Conservation (phyloP, 1,140 invertebrate genomes). For the Chlorops oryzae region DNA sequence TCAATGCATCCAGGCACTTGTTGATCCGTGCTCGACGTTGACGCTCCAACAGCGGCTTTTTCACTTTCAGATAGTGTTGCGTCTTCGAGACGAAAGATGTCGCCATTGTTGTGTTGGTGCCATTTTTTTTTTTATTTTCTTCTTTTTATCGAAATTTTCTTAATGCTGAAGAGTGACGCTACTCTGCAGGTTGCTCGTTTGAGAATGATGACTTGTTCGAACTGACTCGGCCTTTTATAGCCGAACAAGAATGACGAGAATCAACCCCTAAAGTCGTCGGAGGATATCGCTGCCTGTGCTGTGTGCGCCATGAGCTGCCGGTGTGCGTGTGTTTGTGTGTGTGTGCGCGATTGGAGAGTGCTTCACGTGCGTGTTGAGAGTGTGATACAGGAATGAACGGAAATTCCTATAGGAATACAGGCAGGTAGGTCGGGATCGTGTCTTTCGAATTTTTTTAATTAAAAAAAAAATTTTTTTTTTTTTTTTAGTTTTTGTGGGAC, state of each 20-base stretch:
- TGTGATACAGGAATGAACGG: slow-evolving; percentile 4
- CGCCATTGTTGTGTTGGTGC: slow-evolving; percentile 23
- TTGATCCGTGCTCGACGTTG: slow-evolving; percentile 91
- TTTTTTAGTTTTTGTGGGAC: no score
- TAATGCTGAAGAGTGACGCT: slow-evolving; percentile 12
- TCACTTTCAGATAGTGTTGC: slow-evolving; percentile 87
- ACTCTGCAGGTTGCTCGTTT: no score
- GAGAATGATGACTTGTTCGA: slow-evolving; percentile 10
- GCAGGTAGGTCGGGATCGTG: no score
- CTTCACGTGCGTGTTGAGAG: slow-evolving; percentile 5
- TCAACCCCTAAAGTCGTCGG: slow-evolving; percentile 10
- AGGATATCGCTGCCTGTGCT: neutral
- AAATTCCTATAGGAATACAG: slow-evolving; percentile 11
- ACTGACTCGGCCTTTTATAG: slow-evolving; percentile 8
- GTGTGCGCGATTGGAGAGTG: neutral
- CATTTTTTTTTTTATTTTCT: slow-evolving; percentile 23
- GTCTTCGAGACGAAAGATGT: slow-evolving; percentile 68
- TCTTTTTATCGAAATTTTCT: slow-evolving; percentile 3
- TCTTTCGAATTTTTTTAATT: no score
- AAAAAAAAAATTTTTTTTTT: no score
- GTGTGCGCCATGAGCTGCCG: neutral
- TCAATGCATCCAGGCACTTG: slow-evolving; percentile 86
- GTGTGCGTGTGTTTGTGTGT: neutral
- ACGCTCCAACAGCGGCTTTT: slow-evolving; percentile 93
- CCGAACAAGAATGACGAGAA: neutral